A percentile compares a stretch with the other conserved stretches of the same genome.
These are phyloP conservation scores for Donacobius atricapilla DNA, from an alignment of 2,113 vertebrate species.

Conservation along the genomic window DNA sequence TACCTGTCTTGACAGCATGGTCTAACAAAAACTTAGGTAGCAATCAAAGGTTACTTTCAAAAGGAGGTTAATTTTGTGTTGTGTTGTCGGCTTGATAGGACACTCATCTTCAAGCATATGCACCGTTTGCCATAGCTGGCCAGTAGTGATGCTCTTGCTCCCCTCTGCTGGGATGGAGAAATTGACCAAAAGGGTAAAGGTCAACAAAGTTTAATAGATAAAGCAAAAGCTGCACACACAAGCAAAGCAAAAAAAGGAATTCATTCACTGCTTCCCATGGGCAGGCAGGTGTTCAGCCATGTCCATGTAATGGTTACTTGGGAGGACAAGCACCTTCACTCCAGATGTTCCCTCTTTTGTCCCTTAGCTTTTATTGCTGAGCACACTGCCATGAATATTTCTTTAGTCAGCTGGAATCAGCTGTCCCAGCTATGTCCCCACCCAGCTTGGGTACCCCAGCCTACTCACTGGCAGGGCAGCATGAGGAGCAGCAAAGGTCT, in stretches of 20 bases:
- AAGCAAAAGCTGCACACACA: neutral
- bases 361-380: neutral
- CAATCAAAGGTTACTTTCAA: neutral
- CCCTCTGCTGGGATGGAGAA: neutral
- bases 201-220: neutral
- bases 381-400: neutral
- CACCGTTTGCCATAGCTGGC: neutral
- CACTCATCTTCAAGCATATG: neutral
- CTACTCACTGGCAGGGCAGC: neutral
- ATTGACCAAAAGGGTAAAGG: neutral
- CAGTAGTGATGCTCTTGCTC: neutral
- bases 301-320: neutral
- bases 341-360: neutral
- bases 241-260: neutral
- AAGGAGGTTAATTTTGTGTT: neutral
- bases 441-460: neutral
- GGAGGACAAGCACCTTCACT: neutral
- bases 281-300: neutral
- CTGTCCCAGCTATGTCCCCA: neutral
- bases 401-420: neutral
- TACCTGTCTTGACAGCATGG: neutral
- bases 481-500: neutral
- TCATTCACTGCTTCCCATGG: neutral
- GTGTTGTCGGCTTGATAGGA: neutral
- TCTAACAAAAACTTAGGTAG: neutral